phyloP scores from a whole-genome alignment of 1,140 invertebrate species.

The Drosophila sp. region DNA sequence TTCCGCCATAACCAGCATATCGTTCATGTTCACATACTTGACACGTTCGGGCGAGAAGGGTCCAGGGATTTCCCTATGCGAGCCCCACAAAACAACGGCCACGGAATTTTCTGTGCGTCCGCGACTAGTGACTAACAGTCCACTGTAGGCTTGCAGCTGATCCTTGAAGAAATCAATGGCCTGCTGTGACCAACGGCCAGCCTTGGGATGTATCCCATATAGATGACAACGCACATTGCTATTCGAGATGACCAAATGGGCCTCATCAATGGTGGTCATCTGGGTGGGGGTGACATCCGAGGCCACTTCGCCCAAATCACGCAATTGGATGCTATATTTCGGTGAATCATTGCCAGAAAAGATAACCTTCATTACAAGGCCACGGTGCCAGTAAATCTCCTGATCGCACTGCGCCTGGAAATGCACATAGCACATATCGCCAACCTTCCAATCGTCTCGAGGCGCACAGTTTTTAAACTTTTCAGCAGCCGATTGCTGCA shows the following conservation, averaged over 20 bases:
- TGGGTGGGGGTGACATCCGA: not conserved
- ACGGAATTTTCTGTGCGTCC: slow-evolving; percentile 13
- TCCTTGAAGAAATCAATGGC: slow-evolving; percentile 46
- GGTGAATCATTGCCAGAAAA: too few relatives aligned
- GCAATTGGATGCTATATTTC: slow-evolving; percentile 37
- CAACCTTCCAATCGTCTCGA: slow-evolving; percentile 28
- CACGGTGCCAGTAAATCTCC: slow-evolving; percentile 51
- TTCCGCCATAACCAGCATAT: slow-evolving; percentile 13
- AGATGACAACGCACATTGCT: slow-evolving; percentile 44
- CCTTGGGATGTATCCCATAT: slow-evolving; percentile 25
- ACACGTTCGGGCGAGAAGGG: slow-evolving; percentile 41
- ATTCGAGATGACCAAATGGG: not conserved
- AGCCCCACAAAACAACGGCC: slow-evolving; percentile 42
- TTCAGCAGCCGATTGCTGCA: slow-evolving; percentile 28
- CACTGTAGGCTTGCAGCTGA: slow-evolving; percentile 26
- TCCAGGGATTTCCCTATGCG: slow-evolving; percentile 26
- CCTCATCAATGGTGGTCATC: slow-evolving; percentile 30
- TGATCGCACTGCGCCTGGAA: slow-evolving; percentile 29
- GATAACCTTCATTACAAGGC: slow-evolving; percentile 1
- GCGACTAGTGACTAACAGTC: slow-evolving; percentile 20
- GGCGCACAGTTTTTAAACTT: not conserved
- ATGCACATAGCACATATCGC: slow-evolving; percentile 50
- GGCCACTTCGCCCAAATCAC: slow-evolving; percentile 52
- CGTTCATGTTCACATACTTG: slow-evolving; percentile 53
- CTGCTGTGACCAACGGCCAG: slow-evolving; percentile 21